Evolutionary conservation across 2,888 invertebrate species (phyloP), one percentile per base, ranked within the genome.

Genomic region (Anorthoa munda): DNA sequence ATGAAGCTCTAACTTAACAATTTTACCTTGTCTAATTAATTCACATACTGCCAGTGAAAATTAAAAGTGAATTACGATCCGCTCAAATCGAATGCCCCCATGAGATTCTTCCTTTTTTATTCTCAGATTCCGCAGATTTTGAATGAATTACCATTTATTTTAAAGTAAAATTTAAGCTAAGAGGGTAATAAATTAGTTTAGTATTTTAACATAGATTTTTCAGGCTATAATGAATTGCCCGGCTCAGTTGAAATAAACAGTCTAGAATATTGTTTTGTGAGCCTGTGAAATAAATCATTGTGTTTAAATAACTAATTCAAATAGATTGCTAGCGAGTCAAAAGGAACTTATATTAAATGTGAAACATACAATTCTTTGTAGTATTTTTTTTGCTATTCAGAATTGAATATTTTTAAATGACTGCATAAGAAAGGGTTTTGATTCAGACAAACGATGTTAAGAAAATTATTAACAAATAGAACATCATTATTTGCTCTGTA

Each of bases 1-100:
- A 56, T 74, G 59, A 71, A 65, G 66, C 56, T 51, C 48, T 74
- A 48, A 56, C 46, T 72, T 63, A 72, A 63, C 58, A 67, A 46
- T 53, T 66, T 50, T n/a, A 18, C 23, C 31, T 48, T 72, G 9
- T 23, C n/a, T 68, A 56, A 66, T 58, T n/a, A 53, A 59, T 53
- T 59, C 13, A 55, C 18, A 46, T 23, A 58, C 23, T 39, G 21
- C 56, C 31, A 63, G 3, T 17, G 70, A 55, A 82, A 77, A 80
- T 75, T 60, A 66, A 79, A 79, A 79, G 12, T 23, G 21, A 61
- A 77, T 82, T 73, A 77, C 69, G 69, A 73, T 55, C 53, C n/a
- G 12, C 9, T 13, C 13, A 31, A 64, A 66, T 65, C 61, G 12
- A 73, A 74, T 72, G 45, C 56, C 65, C 64, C 64, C 51, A 67